These are phyloP conservation scores for Andrena dorsata DNA, from an alignment of 2,888 invertebrate genomes.

Conservation along the genomic window DNA sequence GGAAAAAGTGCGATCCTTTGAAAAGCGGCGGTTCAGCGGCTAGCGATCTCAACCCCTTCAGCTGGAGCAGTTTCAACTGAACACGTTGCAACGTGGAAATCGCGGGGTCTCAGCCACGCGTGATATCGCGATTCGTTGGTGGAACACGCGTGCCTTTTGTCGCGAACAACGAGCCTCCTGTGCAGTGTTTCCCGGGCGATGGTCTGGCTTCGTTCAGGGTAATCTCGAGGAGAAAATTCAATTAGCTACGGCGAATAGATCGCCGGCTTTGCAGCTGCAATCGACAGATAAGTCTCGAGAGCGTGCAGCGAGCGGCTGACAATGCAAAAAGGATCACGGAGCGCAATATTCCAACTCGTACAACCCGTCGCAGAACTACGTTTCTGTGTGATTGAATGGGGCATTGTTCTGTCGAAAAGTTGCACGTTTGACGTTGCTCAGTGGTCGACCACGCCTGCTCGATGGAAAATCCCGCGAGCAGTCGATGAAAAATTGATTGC, in stretches of 20 bases:
- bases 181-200: slow-evolving; percentile 52
- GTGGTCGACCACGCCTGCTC: no score
- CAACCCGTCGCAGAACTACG: no score
- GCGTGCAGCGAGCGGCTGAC: slow-evolving; percentile 16
- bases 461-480: neutral
- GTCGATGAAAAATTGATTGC: neutral
- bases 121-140: slow-evolving; percentile 70
- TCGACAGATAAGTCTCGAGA: slow-evolving; percentile 59
- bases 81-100: slow-evolving; percentile 43
- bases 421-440: no score
- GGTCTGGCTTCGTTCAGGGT: slow-evolving; percentile 61
- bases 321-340: slow-evolving; percentile 18
- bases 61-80: slow-evolving; percentile 19
- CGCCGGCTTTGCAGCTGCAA: slow-evolving; percentile 69
- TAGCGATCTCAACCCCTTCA: slow-evolving; percentile 34
- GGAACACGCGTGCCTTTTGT: slow-evolving; percentile 73
- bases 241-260: slow-evolving; percentile 72
- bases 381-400: no score
- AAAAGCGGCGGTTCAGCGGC: slow-evolving; percentile 38
- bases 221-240: slow-evolving; percentile 79
- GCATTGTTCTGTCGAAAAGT: no score
- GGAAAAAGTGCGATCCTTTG: slow-evolving; percentile 32
- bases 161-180: slow-evolving; percentile 78
- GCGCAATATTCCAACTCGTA: neutral
- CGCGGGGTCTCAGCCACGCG: slow-evolving; percentile 65